Base-by-base conservation (phyloP, 2,888 invertebrate genomes). In the Hyposoter didymator region DNA sequence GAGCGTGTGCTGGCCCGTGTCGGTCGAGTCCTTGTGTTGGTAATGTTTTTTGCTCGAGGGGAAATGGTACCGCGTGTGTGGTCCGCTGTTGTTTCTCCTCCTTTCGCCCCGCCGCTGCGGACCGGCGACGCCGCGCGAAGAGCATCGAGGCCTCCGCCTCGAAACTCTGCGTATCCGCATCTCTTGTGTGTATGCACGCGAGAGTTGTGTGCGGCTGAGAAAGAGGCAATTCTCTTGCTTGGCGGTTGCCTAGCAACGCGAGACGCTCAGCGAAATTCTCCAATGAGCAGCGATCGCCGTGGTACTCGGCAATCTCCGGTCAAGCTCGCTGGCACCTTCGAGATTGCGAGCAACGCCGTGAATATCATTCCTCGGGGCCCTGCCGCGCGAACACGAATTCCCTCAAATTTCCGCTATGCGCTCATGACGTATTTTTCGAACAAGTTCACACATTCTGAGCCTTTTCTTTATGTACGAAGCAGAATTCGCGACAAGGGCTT, bases 41-140 rank as follows among this genome's bases (percentile, higher is more conserved):
- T 92, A 91, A 91, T 93, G 92, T 93, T 93, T 81, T 92, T 92
- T 93, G 92, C 92, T 91, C 89, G 91, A 91, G 92, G 93, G 92
- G 92, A 93, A 92, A 91, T 92, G 92, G 92, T 91, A 92, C 91
- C 92, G 92, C 93, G 93, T 92, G 93, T 92, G 93, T 93, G 93
- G 93, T 93, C 93, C 91, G 88, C 86, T 89, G 89, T 88, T 87
- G 81, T 87, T 86, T 86, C 84, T 83, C 67, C 87, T 80, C 72
- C 80, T 75, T 78, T 64, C 78, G 66, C 81, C 84, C 80, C 84
- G 84, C 80, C 67, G 39, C 67, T 78, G 72, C 75, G 73, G 79
- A 79, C 70, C 69, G 55, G 69, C 55, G 79, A 62, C 49, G 70
- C 47, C 72, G 66, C 72, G 66, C 76, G 28, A 10, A 43, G 35